A percentile compares a stretch with the other conserved stretches of the same genome.
Evolutionary conservation across 35 echinoderm and acorn worm species (phyloP).

Genomic region (Heliocidaris tuberculata): DNA sequence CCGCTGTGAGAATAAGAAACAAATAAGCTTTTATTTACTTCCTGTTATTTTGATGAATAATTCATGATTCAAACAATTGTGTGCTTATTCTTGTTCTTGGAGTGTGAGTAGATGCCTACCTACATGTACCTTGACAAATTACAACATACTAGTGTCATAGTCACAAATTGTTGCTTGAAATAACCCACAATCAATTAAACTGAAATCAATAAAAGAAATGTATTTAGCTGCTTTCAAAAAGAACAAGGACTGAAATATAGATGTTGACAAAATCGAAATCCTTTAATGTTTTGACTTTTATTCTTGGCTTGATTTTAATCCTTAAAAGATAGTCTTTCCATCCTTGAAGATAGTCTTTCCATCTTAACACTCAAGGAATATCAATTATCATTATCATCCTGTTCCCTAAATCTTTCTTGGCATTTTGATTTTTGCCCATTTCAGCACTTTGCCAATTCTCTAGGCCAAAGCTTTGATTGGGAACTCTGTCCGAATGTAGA

Average conservation of each 20-base stretch:
- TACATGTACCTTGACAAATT: background rate
- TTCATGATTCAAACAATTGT: background rate
- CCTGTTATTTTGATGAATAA: background rate
- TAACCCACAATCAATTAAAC: too few relatives aligned
- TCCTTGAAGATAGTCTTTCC: background rate
- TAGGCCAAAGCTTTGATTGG: constrained; percentile 34
- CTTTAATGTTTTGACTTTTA: background rate
- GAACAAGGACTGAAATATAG: too few relatives aligned
- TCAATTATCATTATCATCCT: background rate
- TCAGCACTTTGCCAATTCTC: background rate
- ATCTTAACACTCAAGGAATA: background rate
- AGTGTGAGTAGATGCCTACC: background rate
- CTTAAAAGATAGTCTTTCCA: too few relatives aligned
- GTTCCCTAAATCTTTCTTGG: background rate
- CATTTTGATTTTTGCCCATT: background rate
- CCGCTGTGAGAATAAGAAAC: too few relatives aligned
- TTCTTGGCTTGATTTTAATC: background rate
- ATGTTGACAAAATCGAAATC: too few relatives aligned
- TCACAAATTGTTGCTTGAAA: background rate
- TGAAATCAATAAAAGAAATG: too few relatives aligned
- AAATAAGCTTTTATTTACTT: too few relatives aligned
- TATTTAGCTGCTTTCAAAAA: too few relatives aligned
- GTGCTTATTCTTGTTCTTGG: background rate
- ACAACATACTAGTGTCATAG: background rate
- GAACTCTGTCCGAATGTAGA: constrained; percentile 12